Evolutionary conservation across 2,888 invertebrate genomes (phyloP).

Genomic region (Embidobia sp.): DNA sequence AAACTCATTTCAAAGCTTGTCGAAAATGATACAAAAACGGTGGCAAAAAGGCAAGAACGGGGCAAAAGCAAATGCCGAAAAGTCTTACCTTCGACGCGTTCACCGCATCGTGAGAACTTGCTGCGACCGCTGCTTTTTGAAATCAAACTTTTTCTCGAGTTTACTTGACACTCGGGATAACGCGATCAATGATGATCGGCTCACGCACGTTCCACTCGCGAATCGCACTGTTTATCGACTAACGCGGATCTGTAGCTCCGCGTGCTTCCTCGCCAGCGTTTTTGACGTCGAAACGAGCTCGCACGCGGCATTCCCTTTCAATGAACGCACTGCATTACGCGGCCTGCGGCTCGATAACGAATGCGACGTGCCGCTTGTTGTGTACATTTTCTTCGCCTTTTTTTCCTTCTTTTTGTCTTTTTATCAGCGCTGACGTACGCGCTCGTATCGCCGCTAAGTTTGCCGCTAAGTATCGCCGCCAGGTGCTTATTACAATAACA

Average conservation of each 20-base stretch:
- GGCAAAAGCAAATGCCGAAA: no score
- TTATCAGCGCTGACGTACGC: slow-evolving; percentile 33
- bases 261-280: slow-evolving; percentile 44
- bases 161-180: slow-evolving; percentile 8
- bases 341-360: slow-evolving; percentile 41
- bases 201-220: slow-evolving; percentile 49
- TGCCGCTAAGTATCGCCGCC: slow-evolving; percentile 14
- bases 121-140: no score
- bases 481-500: slow-evolving; percentile 51
- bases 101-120: no score
- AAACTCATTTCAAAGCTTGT: no score
- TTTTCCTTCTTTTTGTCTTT: slow-evolving; percentile 31
- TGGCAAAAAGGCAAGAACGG: no score
- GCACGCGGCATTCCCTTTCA: slow-evolving; percentile 52
- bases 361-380: slow-evolving; percentile 42
- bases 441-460: slow-evolving; percentile 3
- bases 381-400: slow-evolving; percentile 15
- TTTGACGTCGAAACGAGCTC: slow-evolving; percentile 37
- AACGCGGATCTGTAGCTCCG: slow-evolving; percentile 65
- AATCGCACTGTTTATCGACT: slow-evolving; percentile 67
- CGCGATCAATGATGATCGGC: slow-evolving; percentile 2
- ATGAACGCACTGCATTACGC: slow-evolving; percentile 39
- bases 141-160: no score
- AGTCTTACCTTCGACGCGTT: no score
- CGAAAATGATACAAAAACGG: no score